Conservation (phyloP, 2,113 vertebrate genomes). For the Anhinga rufa region DNA sequence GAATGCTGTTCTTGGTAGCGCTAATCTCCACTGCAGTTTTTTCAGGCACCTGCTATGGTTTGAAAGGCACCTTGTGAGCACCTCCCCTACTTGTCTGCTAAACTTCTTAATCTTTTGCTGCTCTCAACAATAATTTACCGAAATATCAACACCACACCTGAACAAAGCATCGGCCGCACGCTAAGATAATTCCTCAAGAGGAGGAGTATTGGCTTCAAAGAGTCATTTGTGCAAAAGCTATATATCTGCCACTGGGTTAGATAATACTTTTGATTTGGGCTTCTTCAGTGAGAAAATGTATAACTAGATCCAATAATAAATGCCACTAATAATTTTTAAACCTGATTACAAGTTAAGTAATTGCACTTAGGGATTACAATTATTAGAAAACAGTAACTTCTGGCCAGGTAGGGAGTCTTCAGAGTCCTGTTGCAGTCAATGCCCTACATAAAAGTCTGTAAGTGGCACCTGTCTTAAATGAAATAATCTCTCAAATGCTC, state of each 20-base stretch:
- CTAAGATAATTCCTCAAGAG: background rate
- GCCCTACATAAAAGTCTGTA: background rate
- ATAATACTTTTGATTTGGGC: background rate
- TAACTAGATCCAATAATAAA: background rate
- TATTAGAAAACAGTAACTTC: background rate
- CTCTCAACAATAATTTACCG: background rate
- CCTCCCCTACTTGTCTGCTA: background rate
- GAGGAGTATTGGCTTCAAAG: background rate
- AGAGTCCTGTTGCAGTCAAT: background rate
- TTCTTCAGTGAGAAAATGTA: background rate
- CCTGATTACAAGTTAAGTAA: background rate
- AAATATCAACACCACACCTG: background rate
- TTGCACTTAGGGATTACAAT: background rate
- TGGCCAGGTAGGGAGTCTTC: background rate
- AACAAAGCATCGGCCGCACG: fast-evolving
- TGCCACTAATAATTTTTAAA: background rate
- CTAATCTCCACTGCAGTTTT: background rate
- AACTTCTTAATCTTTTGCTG: background rate
- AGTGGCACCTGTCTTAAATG: background rate
- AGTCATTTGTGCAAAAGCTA: background rate
- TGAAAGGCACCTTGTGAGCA: background rate
- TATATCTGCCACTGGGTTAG: background rate
- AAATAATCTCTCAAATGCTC: conserved; percentile 13
- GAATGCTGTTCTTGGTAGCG: background rate
- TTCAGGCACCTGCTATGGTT: background rate